phyloP scores from a whole-genome alignment of 2,888 invertebrate genomes.

The Agrochola lota region DNA sequence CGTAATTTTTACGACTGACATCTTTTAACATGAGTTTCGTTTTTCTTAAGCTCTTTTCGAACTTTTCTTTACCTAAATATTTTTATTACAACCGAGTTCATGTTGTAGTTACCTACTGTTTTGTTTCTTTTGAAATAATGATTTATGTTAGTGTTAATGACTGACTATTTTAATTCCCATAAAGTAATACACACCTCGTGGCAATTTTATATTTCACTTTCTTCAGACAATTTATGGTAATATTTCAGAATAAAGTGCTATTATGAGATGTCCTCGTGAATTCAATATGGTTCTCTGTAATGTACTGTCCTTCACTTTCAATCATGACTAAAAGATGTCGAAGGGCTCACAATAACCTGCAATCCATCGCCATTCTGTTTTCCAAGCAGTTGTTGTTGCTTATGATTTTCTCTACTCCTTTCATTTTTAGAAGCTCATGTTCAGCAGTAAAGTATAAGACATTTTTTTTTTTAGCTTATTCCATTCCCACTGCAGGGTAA shows the following conservation, averaged over 20 bases:
- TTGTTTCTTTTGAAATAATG: background rate
- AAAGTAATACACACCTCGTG: background rate
- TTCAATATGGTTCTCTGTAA: background rate
- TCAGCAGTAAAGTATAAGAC: background rate
- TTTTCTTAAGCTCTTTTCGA: background rate
- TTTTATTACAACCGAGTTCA: slow-evolving; percentile 2
- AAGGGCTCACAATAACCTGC: background rate
- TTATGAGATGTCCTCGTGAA: background rate
- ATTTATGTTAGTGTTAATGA: background rate
- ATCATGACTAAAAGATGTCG: background rate
- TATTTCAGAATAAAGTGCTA: background rate
- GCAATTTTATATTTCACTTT: background rate
- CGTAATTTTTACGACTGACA: background rate
- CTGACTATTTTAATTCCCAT: background rate
- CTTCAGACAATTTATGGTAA: background rate
- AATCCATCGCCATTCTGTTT: background rate
- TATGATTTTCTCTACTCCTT: background rate
- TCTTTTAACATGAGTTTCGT: slow-evolving; percentile 1
- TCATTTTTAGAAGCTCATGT: background rate
- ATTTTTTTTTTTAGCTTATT: background rate
- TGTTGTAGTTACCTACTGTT: background rate
- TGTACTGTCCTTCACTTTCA: background rate
- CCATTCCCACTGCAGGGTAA: background rate
- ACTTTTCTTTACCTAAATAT: background rate
- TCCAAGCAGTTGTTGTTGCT: background rate